phyloP scores from a whole-genome alignment of 2,113 vertebrate genomes.

The Motacilla tschutschensis region DNA sequence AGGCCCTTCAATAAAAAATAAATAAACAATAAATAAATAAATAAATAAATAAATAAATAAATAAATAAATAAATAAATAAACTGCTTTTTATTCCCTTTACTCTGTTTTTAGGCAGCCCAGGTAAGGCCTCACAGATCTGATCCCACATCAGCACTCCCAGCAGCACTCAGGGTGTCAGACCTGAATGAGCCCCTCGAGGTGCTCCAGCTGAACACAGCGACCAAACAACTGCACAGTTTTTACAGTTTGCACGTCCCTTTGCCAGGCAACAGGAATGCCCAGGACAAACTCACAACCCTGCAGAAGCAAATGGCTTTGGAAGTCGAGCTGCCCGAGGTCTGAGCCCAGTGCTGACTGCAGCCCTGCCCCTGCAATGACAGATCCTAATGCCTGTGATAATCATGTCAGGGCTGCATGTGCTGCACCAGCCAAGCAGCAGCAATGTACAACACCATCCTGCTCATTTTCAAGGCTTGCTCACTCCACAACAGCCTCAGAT shows the following conservation, averaged over 20 bases:
- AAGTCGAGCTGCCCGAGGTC: neutral
- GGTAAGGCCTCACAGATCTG: neutral
- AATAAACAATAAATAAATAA: too few relatives aligned
- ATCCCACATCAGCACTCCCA: neutral
- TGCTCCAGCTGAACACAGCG: neutral
- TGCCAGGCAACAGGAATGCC: neutral
- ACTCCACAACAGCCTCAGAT: slow-evolving; percentile 12
- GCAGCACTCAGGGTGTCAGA: neutral
- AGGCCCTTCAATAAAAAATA: neutral
- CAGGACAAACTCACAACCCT: neutral
- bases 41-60: too few relatives aligned
- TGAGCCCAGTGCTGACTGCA: neutral
- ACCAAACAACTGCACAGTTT: neutral
- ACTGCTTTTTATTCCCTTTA: neutral
- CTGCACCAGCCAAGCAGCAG: slow-evolving; percentile 10
- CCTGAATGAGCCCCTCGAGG: neutral
- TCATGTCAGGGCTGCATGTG: slow-evolving; percentile 7
- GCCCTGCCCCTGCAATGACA: slow-evolving; percentile 11
- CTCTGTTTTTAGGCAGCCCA: neutral
- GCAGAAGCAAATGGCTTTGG: slow-evolving; percentile 10
- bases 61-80: too few relatives aligned
- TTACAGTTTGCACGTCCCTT: neutral
- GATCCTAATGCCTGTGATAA: neutral
- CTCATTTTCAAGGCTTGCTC: slow-evolving; percentile 10
- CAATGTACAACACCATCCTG: neutral